phyloP scores from a whole-genome alignment of 2,797 vertebrate genomes.

The Propithecus deckenii region DNA sequence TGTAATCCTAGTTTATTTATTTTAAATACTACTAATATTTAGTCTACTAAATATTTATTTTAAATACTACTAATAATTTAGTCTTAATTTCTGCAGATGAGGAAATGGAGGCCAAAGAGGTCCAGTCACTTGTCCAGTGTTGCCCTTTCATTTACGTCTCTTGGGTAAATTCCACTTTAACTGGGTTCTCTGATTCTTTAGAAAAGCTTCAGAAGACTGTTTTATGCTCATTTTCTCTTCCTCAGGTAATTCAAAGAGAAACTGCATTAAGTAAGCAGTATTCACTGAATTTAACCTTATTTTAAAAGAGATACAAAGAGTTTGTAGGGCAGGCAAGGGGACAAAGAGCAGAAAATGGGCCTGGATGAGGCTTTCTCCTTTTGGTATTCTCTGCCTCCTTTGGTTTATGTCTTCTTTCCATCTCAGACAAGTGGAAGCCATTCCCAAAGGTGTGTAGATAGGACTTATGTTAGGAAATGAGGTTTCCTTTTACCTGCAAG shows the following conservation, averaged over 20 bases:
- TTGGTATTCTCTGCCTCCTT: neutral
- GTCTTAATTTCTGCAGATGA: constrained; percentile 14
- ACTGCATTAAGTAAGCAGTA: neutral
- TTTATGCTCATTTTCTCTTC: constrained; percentile 29
- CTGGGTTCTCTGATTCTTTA: neutral
- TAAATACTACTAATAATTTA: neutral
- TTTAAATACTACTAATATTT: neutral
- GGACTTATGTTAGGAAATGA: neutral
- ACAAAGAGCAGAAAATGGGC: neutral
- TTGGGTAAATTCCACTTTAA: neutral
- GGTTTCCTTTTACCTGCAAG: constrained; percentile 20
- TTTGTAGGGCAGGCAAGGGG: neutral
- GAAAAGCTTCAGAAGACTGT: neutral
- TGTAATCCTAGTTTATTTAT: neutral
- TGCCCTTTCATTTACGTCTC: neutral
- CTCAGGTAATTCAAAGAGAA: neutral
- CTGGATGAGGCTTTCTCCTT: neutral
- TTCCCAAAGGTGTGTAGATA: neutral
- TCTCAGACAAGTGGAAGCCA: neutral
- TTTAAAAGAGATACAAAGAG: constrained; percentile 1
- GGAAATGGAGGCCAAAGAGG: neutral
- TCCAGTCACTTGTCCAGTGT: neutral
- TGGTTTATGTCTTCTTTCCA: neutral
- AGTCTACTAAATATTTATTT: neutral
- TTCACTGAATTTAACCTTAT: constrained; percentile 6